Evolutionary conservation across 2,113 vertebrate species (phyloP).

Genomic region (Hystrix cristata): DNA sequence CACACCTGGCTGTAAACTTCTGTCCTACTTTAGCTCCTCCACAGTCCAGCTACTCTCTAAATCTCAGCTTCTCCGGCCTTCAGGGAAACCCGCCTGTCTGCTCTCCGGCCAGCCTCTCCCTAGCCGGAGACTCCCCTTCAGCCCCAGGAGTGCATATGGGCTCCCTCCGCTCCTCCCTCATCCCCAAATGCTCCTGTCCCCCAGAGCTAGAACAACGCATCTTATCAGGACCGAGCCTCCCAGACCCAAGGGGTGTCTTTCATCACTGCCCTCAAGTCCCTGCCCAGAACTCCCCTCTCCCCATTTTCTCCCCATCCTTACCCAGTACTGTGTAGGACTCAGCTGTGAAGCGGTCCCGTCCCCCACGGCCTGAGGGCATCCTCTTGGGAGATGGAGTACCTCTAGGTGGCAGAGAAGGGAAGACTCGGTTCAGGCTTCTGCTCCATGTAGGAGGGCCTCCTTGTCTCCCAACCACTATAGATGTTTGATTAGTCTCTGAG

Average conservation of each 20-base stretch:
- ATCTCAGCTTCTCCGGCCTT: not conserved
- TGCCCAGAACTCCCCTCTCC: not conserved
- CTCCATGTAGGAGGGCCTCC: not conserved
- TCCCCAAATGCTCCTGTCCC: not conserved
- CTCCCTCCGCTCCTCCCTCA: fast-evolving
- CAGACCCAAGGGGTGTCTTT: too few species aligned
- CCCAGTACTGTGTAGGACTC: conserved; percentile 98
- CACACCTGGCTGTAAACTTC: not conserved
- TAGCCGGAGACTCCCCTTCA: not conserved
- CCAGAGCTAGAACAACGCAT: not conserved
- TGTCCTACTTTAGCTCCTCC: not conserved
- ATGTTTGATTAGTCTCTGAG: not conserved
- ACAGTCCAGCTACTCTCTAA: not conserved
- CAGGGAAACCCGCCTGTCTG: not conserved
- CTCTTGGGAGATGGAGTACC: conserved; percentile 95
- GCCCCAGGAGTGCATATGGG: not conserved
- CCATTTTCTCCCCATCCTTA: conserved; percentile 80
- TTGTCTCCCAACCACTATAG: not conserved
- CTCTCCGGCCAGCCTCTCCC: fast-evolving
- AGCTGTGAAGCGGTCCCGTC: conserved; percentile 95
- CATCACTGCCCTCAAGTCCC: not conserved
- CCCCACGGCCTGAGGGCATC: conserved; percentile 90
- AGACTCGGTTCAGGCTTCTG: not conserved
- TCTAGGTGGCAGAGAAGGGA: conserved; percentile 82
- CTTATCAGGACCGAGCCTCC: not conserved